A percentile compares a stretch with the other conserved stretches of the same genome.
These are phyloP conservation scores for Cassiopea xamachana DNA, from an alignment of 30 jellyfish, hydroid and myxozoan species.

Conservation along the genomic window DNA sequence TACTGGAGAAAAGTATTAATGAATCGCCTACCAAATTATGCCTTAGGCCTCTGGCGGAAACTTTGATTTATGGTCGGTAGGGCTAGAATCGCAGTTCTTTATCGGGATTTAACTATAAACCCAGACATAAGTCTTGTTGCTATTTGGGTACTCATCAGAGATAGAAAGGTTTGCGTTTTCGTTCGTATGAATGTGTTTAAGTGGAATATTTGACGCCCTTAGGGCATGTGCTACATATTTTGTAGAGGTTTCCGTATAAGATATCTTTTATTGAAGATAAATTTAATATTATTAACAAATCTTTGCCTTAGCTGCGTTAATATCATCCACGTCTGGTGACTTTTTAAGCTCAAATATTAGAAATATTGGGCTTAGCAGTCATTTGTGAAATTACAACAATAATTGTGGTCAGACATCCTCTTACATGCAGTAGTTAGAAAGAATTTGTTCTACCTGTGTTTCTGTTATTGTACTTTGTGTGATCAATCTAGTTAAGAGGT, in stretches of 20 bases:
- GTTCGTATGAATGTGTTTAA: no score
- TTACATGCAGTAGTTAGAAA: neutral
- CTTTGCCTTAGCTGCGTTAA: constrained; percentile 64
- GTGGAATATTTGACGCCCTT: neutral
- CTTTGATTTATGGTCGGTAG: no score
- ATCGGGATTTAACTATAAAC: no score
- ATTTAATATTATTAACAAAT: constrained; percentile 32
- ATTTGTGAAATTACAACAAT: constrained; percentile 48
- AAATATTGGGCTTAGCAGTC: constrained; percentile 31
- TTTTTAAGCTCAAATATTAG: constrained; percentile 3
- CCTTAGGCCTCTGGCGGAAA: no score
- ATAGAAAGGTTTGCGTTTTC: no score
- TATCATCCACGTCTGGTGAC: constrained; percentile 58
- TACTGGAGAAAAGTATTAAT: no score
- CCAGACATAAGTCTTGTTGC: no score
- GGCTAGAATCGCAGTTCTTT: no score
- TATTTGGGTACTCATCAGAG: no score
- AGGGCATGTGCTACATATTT: neutral
- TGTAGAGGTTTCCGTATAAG: constrained; percentile 4
- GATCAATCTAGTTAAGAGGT: constrained; percentile 32
- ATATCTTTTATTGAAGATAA: constrained; percentile 14
- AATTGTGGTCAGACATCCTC: constrained; percentile 55
- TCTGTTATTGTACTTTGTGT: constrained; percentile 59
- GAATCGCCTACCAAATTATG: no score
- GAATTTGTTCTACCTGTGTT: neutral